Conservation (phyloP, 2,113 vertebrate genomes). For the Sitta europaea region DNA sequence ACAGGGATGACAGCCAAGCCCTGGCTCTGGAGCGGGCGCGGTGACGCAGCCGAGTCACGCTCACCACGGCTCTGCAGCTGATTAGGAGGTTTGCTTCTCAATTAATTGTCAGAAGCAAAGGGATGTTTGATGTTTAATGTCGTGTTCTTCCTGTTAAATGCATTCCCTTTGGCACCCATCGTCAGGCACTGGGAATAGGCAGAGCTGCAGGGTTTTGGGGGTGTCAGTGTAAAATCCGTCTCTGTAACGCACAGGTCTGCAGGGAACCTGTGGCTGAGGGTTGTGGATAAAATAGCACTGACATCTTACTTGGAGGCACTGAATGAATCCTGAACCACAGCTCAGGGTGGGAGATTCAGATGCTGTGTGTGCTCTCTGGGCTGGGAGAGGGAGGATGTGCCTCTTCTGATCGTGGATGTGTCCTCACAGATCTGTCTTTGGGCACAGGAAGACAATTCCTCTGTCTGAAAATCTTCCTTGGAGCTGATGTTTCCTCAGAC, state of each 20-base stretch:
- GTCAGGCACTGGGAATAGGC: neutral
- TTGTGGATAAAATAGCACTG: neutral
- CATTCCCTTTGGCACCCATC: neutral
- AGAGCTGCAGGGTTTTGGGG: neutral
- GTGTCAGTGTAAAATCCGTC: neutral
- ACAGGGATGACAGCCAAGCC: conserved; percentile 8
- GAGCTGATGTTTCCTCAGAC: neutral
- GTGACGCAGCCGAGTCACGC: neutral
- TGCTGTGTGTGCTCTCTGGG: neutral
- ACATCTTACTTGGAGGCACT: neutral
- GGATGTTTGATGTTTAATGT: conserved; percentile 48
- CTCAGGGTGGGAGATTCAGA: neutral
- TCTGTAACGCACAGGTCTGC: neutral
- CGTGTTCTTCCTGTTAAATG: conserved; percentile 39
- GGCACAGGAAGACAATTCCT: neutral
- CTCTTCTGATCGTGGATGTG: neutral
- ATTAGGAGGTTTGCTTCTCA: conserved; percentile 53
- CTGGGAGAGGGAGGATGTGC: neutral
- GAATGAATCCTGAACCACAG: neutral
- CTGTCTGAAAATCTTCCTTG: neutral
- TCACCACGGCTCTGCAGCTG: conserved; percentile 31
- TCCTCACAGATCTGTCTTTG: neutral
- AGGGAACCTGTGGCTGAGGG: neutral
- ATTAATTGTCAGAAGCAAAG: conserved; percentile 66
- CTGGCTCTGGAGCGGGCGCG: neutral